Evolutionary conservation across 2,797 vertebrate species (phyloP).

Genomic region (Benthosema pterotum): DNA sequence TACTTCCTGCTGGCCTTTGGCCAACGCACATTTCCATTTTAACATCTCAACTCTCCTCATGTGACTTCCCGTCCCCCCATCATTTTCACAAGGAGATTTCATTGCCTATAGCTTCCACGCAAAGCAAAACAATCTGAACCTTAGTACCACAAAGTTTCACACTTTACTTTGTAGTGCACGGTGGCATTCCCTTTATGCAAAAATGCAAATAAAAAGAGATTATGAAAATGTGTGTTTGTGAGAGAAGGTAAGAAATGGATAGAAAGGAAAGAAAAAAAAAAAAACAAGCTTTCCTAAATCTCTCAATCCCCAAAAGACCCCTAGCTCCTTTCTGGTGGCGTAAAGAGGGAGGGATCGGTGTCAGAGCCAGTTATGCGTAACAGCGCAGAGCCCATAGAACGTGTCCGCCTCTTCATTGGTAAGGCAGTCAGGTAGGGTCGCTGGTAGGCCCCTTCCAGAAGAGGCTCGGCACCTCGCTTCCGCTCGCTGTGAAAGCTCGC

Average conservation of each 20-base stretch:
- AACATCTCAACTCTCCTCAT: not conserved
- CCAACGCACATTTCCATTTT: too few species aligned
- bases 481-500: constrained; percentile 73
- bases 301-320: constrained; percentile 54
- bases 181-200: constrained; percentile 20
- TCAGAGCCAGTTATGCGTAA: constrained; percentile 78
- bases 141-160: constrained; percentile 19
- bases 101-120: not conserved
- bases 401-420: constrained; percentile 78
- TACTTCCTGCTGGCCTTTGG: too few species aligned
- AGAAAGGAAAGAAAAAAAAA: not conserved
- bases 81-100: constrained; percentile 3
- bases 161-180: constrained; percentile 22
- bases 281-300: constrained; percentile 40
- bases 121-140: constrained; percentile 3
- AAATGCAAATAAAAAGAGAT: constrained; percentile 14
- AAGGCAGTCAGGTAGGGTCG: constrained; percentile 82
- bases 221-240: not conserved
- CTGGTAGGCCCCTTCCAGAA: constrained; percentile 73
- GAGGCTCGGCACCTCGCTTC: constrained; percentile 73
- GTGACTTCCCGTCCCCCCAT: not conserved
- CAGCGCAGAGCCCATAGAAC: constrained; percentile 64
- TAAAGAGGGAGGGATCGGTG: constrained; percentile 71
- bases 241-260: constrained; percentile 30
- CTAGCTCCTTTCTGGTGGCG: constrained; percentile 54